A percentile compares a stretch with the other conserved stretches of the same genome.
phyloP scores from a whole-genome alignment of 2,888 invertebrate genomes.

The Drosophila kanekoi region DNA sequence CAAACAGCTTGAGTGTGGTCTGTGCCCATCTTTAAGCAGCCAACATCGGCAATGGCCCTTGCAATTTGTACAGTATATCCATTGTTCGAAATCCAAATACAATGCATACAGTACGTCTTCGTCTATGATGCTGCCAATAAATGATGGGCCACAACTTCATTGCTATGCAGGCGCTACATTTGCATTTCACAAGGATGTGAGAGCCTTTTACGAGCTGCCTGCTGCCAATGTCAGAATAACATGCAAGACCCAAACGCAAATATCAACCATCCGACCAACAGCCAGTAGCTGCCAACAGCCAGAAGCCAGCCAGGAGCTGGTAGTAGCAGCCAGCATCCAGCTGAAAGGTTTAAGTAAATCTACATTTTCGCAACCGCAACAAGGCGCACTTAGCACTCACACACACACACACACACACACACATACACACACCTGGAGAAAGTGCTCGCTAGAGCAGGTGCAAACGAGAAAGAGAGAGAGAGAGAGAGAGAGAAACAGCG shows the following conservation, averaged over 20 bases:
- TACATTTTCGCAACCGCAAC: conserved; percentile 72
- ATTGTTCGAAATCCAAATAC: conserved; percentile 56
- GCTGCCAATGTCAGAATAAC: conserved; percentile 65
- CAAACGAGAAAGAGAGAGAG: background rate
- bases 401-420: conserved; percentile 22
- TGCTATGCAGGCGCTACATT: conserved; percentile 62
- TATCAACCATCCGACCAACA: conserved; percentile 13
- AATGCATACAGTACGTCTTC: conserved; percentile 36
- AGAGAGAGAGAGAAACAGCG: background rate
- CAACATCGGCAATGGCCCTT: conserved; percentile 35
- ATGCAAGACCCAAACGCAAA: conserved; percentile 49
- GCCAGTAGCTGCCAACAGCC: background rate
- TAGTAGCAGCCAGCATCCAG: conserved; percentile 25
- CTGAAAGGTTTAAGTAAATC: conserved; percentile 63
- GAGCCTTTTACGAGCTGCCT: conserved; percentile 63
- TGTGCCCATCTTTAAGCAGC: conserved; percentile 28
- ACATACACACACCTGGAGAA: conserved; percentile 12
- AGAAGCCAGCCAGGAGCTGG: conserved; percentile 15
- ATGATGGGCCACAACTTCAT: conserved; percentile 48
- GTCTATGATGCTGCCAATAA: conserved; percentile 33
- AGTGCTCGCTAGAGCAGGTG: background rate
- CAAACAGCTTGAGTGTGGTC: conserved; percentile 31
- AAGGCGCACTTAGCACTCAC: conserved; percentile 67
- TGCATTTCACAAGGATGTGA: conserved; percentile 55
- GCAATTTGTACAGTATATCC: conserved; percentile 63